Conservation (phyloP, 2,797 vertebrate genomes). For the Hybognathus amarus region DNA sequence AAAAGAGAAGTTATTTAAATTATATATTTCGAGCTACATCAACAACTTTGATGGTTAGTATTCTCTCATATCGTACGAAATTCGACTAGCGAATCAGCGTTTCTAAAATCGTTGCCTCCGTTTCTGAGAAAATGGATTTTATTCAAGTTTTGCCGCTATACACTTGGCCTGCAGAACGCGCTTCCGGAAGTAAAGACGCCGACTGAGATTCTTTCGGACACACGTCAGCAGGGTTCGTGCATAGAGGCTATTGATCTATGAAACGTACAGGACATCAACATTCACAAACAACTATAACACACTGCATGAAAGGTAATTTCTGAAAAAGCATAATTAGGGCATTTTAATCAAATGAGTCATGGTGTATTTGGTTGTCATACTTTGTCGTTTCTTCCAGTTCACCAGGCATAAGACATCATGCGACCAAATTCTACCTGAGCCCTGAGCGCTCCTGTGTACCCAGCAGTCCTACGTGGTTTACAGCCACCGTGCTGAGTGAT, state of each 20-base stretch:
- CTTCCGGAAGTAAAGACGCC: too few species aligned
- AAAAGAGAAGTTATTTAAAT: too few species aligned
- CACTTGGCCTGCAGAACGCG: too few species aligned
- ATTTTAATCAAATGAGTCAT: background rate
- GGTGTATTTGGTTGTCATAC: background rate
- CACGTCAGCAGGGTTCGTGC: too few species aligned
- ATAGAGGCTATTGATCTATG: background rate
- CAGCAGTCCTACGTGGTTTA: conserved; percentile 98
- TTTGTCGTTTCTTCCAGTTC: conserved; percentile 76
- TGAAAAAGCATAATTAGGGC: background rate
- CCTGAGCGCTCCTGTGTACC: conserved; percentile 96
- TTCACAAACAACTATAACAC: background rate
- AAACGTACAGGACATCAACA: background rate
- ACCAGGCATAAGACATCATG: conserved; percentile 93
- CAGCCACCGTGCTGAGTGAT: conserved; percentile 88
- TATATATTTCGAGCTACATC: too few species aligned
- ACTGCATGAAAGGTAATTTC: background rate
- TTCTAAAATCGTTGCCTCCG: too few species aligned
- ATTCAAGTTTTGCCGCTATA: too few species aligned
- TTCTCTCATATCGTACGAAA: too few species aligned
- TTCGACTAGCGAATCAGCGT: too few species aligned
- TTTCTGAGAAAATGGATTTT: too few species aligned
- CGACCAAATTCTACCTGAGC: conserved; percentile 94
- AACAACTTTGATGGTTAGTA: too few species aligned
- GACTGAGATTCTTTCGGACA: too few species aligned